These are phyloP conservation scores for Apeltes quadracus DNA, from an alignment of 2,113 vertebrate species.

Conservation along the genomic window DNA sequence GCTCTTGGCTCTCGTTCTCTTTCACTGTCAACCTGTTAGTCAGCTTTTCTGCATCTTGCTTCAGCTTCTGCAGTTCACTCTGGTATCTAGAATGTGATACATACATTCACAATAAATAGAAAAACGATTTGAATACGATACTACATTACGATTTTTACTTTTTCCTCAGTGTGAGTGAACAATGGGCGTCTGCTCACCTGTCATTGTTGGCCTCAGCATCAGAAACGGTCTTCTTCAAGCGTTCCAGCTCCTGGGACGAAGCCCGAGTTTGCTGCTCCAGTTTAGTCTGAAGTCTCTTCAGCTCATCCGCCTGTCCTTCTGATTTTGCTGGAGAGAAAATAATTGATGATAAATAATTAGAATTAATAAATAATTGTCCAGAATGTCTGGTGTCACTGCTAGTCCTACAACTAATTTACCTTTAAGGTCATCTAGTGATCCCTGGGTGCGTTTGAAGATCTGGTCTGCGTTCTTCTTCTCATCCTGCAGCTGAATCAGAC, in stretches of 20 bases:
- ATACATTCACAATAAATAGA: background rate
- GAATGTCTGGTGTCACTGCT: background rate
- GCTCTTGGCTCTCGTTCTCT: slow-evolving; percentile 78
- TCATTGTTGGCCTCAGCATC: slow-evolving; percentile 83
- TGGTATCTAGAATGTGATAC: slow-evolving; percentile 60
- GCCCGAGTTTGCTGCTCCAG: slow-evolving; percentile 79
- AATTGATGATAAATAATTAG: background rate
- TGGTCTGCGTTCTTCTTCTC: slow-evolving; percentile 80
- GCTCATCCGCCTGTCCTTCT: slow-evolving; percentile 75
- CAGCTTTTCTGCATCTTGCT: slow-evolving; percentile 80
- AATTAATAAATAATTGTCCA: background rate
- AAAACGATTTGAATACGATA: background rate
- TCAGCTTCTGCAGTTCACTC: slow-evolving; percentile 84
- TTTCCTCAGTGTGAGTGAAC: background rate
- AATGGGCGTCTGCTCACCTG: slow-evolving; percentile 45
- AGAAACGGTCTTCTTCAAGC: slow-evolving; percentile 79
- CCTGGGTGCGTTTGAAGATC: slow-evolving; percentile 82
- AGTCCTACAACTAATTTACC: slow-evolving; percentile 65
- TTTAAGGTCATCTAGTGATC: slow-evolving; percentile 84
- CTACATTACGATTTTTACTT: background rate
- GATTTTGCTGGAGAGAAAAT: slow-evolving; percentile 80
- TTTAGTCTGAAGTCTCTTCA: slow-evolving; percentile 84
- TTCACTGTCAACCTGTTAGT: slow-evolving; percentile 73
- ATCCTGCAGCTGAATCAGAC: slow-evolving; percentile 82
- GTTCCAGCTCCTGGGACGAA: slow-evolving; percentile 73